These are phyloP conservation scores for Thalpophila matura DNA, from an alignment of 2,888 invertebrate genomes.

Conservation along the genomic window DNA sequence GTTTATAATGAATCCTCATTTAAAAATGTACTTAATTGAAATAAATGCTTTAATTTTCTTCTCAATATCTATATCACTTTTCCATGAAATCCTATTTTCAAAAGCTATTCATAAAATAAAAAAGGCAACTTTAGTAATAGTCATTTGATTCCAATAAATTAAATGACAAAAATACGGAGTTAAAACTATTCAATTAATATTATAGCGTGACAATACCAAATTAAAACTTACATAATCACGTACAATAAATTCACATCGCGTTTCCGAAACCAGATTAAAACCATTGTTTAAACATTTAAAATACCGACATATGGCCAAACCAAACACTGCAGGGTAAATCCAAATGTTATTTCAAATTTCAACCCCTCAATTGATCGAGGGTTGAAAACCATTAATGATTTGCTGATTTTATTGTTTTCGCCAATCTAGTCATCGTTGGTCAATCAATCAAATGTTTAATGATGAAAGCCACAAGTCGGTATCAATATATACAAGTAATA, in stretches of 20 bases:
- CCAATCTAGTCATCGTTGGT: constrained; percentile 56
- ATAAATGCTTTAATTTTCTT: too few species aligned
- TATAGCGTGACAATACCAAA: constrained; percentile 51
- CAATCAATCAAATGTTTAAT: constrained; percentile 59
- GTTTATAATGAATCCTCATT: too few species aligned
- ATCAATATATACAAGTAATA: constrained; percentile 49
- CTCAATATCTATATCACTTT: too few species aligned
- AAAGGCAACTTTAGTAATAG: too few species aligned
- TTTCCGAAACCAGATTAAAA: constrained; percentile 50
- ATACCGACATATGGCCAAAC: constrained; percentile 63
- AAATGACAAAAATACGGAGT: constrained; percentile 6
- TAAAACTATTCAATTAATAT: constrained; percentile 22
- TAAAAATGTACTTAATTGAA: too few species aligned
- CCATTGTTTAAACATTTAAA: constrained; percentile 59
- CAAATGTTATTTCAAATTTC: constrained; percentile 52
- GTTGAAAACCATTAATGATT: constrained; percentile 66
- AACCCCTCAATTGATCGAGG: constrained; percentile 53
- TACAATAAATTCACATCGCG: constrained; percentile 52
- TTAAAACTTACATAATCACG: constrained; percentile 42
- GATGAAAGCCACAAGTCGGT: constrained; percentile 64
- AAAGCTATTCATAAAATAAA: too few species aligned
- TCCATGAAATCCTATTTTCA: too few species aligned
- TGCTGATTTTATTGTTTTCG: constrained; percentile 65
- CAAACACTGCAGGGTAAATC: constrained; percentile 57
- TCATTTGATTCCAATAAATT: too few species aligned